A percentile compares a stretch with the other conserved stretches of the same genome.
These are phyloP conservation scores for Spinus olivaceus DNA, from an alignment of 2,797 vertebrate species.

Conservation along the genomic window DNA sequence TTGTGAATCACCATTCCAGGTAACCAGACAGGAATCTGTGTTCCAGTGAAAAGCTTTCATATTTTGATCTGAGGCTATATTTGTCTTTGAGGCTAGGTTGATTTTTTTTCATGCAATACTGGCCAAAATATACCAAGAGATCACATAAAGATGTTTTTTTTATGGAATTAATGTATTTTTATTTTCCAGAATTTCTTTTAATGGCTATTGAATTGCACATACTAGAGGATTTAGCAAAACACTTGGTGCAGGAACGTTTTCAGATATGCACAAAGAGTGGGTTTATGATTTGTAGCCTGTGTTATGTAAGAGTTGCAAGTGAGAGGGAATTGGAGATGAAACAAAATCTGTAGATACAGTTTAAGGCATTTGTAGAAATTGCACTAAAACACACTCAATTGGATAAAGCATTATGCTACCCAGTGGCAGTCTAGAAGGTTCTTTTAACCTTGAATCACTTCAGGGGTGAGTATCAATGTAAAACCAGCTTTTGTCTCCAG, in stretches of 20 bases:
- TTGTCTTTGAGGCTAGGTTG: background rate
- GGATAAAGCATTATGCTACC: background rate
- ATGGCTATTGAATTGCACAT: background rate
- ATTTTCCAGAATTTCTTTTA: background rate
- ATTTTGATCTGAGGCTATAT: background rate
- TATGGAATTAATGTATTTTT: background rate
- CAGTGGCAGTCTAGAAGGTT: background rate
- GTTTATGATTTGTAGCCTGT: background rate
- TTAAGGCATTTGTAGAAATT: background rate
- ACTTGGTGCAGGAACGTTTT: background rate
- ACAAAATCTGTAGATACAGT: background rate
- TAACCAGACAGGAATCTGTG: background rate
- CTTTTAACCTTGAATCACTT: background rate
- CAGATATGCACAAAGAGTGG: rapidly evolving
- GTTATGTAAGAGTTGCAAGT: background rate
- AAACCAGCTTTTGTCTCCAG: background rate
- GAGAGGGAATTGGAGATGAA: background rate
- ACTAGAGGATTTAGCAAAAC: background rate
- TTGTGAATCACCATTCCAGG: background rate
- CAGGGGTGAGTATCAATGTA: background rate
- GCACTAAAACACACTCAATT: background rate
- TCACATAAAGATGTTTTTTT: background rate
- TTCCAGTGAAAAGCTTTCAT: background rate
- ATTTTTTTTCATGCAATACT: background rate
- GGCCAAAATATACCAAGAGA: background rate